Percentiles rank a stretch among this genome's conserved stretches.
phyloP scores from a whole-genome alignment of 2,113 vertebrate species.

The Hoplias malabaricus region DNA sequence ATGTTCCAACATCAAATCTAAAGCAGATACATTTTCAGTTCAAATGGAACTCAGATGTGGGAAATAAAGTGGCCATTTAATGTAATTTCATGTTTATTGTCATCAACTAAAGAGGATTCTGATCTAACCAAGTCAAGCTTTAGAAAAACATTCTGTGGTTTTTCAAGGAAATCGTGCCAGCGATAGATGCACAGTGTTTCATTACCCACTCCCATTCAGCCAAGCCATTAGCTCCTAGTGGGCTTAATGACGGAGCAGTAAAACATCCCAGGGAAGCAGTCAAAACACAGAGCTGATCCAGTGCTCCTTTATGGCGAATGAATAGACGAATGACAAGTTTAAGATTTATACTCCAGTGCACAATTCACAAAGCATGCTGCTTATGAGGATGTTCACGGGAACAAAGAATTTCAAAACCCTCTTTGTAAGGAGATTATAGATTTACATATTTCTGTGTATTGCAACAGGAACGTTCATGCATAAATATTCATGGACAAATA shows the following conservation, averaged over 20 bases:
- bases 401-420: not conserved
- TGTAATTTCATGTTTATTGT: not conserved
- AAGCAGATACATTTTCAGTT: too few species aligned
- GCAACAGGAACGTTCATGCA: not conserved
- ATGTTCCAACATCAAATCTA: too few species aligned
- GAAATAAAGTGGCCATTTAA: too few species aligned
- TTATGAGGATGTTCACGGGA: not conserved
- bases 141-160: not conserved
- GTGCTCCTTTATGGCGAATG: not conserved
- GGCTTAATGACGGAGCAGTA: slow-evolving; percentile 13
- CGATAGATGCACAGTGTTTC: not conserved
- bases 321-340: not conserved
- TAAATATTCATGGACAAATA: slow-evolving; percentile 9
- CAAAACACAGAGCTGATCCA: slow-evolving; percentile 19
- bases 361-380: slow-evolving; percentile 10
- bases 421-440: slow-evolving; percentile 25
- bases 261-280: slow-evolving; percentile 21
- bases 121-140: not conserved
- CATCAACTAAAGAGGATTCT: not conserved
- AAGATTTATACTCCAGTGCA: slow-evolving; percentile 3
- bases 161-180: not conserved
- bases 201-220: slow-evolving; percentile 12
- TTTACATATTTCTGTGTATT: slow-evolving; percentile 16
- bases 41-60: too few species aligned
- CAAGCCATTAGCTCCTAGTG: slow-evolving; percentile 9